phyloP scores from a whole-genome alignment of 1,140 invertebrate genomes.

The Drosophila kohkoa region DNA sequence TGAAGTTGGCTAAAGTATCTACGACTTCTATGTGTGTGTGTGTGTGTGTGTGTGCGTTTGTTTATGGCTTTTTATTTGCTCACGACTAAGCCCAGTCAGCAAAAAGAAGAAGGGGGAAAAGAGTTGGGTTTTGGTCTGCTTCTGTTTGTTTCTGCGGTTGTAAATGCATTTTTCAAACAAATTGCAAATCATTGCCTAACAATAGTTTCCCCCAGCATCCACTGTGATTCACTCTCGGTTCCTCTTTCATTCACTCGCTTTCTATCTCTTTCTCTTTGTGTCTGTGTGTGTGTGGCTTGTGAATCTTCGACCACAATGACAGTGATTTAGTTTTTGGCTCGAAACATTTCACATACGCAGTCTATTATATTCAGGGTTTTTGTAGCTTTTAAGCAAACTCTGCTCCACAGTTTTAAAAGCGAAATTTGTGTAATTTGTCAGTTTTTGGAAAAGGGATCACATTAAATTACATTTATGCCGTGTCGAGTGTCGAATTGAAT shows the following conservation, averaged over 20 bases:
- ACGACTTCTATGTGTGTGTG: slow-evolving; percentile 53
- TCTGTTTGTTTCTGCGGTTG: slow-evolving; percentile 76
- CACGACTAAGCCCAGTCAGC: slow-evolving; percentile 32
- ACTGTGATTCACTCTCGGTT: slow-evolving; percentile 44
- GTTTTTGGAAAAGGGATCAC: slow-evolving; percentile 12
- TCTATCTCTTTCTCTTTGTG: neutral
- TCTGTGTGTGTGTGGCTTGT: slow-evolving; percentile 37
- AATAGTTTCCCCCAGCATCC: slow-evolving; percentile 60
- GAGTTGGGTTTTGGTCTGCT: slow-evolving; percentile 16
- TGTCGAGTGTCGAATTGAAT: slow-evolving; percentile 50
- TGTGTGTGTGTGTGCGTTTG: slow-evolving; percentile 68
- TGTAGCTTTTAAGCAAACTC: slow-evolving; percentile 44
- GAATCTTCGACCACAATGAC: slow-evolving; percentile 76
- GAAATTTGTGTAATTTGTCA: slow-evolving; percentile 63
- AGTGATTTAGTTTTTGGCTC: slow-evolving; percentile 81
- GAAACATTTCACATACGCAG: slow-evolving; percentile 51
- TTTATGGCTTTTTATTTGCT: slow-evolving; percentile 74
- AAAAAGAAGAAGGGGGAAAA: neutral
- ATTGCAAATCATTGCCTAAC: slow-evolving; percentile 83
- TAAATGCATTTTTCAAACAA: slow-evolving; percentile 82
- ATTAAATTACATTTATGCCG: slow-evolving; percentile 72
- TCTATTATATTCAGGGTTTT: slow-evolving; percentile 62
- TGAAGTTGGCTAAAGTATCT: slow-evolving; percentile 34
- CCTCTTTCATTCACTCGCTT: slow-evolving; percentile 1
- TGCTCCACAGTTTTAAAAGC: slow-evolving; percentile 58